Evolutionary conservation across 2,888 invertebrate species (phyloP).

Genomic region (Drosophila conformis): DNA sequence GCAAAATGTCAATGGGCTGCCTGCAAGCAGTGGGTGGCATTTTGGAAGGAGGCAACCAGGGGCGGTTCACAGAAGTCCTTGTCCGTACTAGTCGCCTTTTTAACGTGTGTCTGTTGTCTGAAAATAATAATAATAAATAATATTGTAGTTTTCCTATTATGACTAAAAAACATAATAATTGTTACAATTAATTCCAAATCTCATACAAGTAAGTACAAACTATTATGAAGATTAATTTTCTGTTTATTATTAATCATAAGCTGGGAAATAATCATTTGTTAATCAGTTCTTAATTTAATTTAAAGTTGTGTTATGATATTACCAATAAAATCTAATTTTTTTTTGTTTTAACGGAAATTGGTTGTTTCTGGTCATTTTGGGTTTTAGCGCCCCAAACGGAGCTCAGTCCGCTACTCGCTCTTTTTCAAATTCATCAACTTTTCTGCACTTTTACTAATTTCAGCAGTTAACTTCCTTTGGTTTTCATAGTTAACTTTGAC

Average conservation of each 20-base stretch:
- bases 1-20: conserved; percentile 77
- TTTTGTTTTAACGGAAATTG: background rate
- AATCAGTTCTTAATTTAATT: background rate
- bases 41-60: conserved; percentile 49
- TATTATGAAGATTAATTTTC: background rate
- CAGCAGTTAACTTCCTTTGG: conserved; percentile 84
- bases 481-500: conserved; percentile 83
- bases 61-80: conserved; percentile 20
- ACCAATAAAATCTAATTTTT: background rate
- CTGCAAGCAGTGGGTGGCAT: conserved; percentile 60
- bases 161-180: background rate
- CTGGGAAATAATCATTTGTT: background rate
- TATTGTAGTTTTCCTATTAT: background rate
- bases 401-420: conserved; percentile 35
- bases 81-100: background rate
- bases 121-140: background rate
- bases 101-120: background rate
- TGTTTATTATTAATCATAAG: background rate
- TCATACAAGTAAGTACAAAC: background rate
- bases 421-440: conserved; percentile 80
- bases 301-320: background rate
- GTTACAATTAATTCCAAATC: background rate
- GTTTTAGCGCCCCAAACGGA: background rate
- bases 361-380: background rate
- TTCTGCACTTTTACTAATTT: conserved; percentile 83